Evolutionary conservation across 2,797 vertebrate genomes (phyloP).

Genomic region (Hydrophis major): DNA sequence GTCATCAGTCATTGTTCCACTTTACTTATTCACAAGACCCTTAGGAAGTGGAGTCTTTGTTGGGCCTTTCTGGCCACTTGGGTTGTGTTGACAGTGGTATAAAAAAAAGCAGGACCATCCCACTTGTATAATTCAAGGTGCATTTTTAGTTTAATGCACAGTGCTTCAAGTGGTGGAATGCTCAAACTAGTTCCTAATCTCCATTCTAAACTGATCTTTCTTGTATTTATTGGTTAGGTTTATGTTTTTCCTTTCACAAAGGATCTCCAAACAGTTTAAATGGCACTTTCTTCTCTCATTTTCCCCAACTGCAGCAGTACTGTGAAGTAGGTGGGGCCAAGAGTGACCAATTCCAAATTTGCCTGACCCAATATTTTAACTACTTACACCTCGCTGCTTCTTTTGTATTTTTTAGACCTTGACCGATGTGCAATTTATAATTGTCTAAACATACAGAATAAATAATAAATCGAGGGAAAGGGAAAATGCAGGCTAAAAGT

Average conservation of each 20-base stretch:
- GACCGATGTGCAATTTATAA: neutral
- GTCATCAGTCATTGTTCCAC: no score
- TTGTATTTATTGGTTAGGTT: neutral
- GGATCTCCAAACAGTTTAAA: neutral
- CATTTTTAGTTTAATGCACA: neutral
- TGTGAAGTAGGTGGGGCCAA: no score
- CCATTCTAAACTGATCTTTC: neutral
- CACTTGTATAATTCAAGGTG: neutral
- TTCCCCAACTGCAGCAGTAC: neutral
- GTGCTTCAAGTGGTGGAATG: neutral
- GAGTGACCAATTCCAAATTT: neutral
- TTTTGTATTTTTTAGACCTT: neutral
- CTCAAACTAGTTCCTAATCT: neutral
- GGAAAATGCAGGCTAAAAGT: neutral
- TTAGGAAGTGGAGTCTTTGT: no score
- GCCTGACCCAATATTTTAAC: neutral
- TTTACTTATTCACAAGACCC: no score
- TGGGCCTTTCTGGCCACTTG: no score
- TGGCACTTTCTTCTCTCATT: neutral
- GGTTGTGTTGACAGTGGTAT: no score
- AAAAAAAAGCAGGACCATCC: neutral
- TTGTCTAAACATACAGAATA: neutral
- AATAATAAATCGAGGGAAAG: neutral
- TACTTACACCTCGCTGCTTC: neutral
- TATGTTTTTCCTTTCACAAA: neutral